These are phyloP conservation scores for Phainopepla nitens DNA, from an alignment of 2,113 vertebrate species.

Conservation along the genomic window DNA sequence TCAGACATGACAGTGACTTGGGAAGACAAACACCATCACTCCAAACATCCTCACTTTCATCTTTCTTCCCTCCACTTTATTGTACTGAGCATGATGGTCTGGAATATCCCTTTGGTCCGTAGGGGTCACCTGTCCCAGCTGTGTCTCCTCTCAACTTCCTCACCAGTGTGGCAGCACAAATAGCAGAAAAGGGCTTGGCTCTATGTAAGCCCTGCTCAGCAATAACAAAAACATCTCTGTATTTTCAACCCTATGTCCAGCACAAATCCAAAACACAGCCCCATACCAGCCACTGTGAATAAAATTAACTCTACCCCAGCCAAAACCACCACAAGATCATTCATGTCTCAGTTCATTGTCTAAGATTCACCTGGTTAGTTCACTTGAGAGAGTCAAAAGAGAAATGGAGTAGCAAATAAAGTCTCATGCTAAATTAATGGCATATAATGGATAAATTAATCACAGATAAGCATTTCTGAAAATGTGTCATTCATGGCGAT, in stretches of 20 bases:
- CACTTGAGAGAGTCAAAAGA: background rate
- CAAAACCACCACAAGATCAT: background rate
- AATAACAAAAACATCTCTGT: background rate
- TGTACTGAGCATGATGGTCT: background rate
- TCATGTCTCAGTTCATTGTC: background rate
- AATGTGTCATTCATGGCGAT: background rate
- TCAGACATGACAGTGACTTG: too few species aligned
- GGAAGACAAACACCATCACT: background rate
- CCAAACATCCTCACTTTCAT: background rate
- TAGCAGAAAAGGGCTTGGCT: background rate
- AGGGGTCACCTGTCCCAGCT: background rate
- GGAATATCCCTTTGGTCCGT: background rate
- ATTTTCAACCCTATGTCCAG: background rate
- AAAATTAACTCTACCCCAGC: background rate
- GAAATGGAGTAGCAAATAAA: background rate
- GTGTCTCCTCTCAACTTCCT: background rate
- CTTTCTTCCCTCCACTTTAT: background rate
- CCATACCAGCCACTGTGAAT: background rate
- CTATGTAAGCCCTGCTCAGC: background rate
- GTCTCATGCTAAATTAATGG: background rate
- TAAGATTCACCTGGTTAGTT: background rate
- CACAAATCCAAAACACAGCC: background rate
- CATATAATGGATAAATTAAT: background rate
- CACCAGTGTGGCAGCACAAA: fast-evolving
- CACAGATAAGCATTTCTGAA: background rate